phyloP scores from a whole-genome alignment of 2,113 vertebrate species.

The Rhea pennata region DNA sequence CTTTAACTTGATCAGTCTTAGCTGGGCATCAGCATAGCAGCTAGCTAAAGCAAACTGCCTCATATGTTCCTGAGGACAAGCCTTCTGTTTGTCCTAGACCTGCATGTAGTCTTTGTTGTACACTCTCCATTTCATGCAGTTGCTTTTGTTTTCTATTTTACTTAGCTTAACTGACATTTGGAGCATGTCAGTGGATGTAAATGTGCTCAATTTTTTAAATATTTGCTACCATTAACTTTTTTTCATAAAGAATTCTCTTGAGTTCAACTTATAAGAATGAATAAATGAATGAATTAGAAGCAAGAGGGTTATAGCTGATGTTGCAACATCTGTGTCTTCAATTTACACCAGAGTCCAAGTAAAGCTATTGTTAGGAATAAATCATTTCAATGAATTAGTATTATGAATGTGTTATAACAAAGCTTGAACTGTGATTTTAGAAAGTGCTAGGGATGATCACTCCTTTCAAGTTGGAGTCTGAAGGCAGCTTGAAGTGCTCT shows the following conservation, averaged over 20 bases:
- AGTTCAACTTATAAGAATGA: neutral
- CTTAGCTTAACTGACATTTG: neutral
- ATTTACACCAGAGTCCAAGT: neutral
- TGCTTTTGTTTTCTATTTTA: neutral
- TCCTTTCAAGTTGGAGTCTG: neutral
- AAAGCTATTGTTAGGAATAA: neutral
- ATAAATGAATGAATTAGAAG: neutral
- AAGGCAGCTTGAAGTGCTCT: neutral
- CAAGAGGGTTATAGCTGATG: neutral
- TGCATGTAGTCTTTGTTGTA: neutral
- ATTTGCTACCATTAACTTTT: neutral
- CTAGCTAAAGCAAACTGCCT: neutral
- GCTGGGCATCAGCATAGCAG: rapidly evolving
- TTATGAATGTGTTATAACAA: neutral
- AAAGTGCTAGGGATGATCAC: neutral
- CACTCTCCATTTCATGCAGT: neutral
- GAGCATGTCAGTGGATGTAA: neutral
- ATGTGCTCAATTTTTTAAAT: neutral
- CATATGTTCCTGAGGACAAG: neutral
- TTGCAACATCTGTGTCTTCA: neutral
- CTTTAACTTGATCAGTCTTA: neutral
- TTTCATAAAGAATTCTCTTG: neutral
- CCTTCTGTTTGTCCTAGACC: neutral
- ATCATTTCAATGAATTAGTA: neutral
- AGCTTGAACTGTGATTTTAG: neutral